These are phyloP conservation scores for Sciurus vulgaris DNA, from an alignment of 2,797 vertebrate species.

Conservation along the genomic window DNA sequence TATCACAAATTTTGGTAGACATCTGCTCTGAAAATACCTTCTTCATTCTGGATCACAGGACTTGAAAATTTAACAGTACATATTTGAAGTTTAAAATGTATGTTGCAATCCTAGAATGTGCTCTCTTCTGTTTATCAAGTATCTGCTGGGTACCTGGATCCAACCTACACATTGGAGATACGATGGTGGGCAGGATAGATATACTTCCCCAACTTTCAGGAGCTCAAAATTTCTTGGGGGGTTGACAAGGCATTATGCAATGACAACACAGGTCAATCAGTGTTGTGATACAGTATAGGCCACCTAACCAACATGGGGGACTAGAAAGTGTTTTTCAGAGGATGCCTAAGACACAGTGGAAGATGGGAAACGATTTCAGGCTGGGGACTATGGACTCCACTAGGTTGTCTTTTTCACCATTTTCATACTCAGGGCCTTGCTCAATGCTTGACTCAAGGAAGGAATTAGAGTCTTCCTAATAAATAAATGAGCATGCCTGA, in stretches of 20 bases:
- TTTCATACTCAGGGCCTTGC: background rate
- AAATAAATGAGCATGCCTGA: background rate
- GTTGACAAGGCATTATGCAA: background rate
- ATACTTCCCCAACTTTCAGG: background rate
- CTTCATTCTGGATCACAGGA: background rate
- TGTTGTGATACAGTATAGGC: background rate
- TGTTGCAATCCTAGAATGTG: background rate
- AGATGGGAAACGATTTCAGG: background rate
- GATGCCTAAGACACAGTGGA: background rate
- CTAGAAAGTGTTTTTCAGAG: background rate
- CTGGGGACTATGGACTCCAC: background rate
- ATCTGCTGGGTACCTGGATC: background rate
- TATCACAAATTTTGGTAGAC: background rate
- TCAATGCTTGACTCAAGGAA: background rate
- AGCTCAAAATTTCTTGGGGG: background rate
- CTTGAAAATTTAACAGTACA: background rate
- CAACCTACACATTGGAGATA: background rate
- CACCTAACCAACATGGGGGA: background rate
- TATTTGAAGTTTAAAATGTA: slow-evolving; percentile 27
- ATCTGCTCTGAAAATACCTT: background rate
- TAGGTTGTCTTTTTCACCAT: background rate
- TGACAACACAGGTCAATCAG: background rate
- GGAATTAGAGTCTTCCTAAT: background rate
- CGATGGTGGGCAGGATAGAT: background rate
- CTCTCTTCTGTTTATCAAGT: background rate